Conservation (phyloP, 2,113 vertebrate genomes). For the Rafetus swinhoei region DNA sequence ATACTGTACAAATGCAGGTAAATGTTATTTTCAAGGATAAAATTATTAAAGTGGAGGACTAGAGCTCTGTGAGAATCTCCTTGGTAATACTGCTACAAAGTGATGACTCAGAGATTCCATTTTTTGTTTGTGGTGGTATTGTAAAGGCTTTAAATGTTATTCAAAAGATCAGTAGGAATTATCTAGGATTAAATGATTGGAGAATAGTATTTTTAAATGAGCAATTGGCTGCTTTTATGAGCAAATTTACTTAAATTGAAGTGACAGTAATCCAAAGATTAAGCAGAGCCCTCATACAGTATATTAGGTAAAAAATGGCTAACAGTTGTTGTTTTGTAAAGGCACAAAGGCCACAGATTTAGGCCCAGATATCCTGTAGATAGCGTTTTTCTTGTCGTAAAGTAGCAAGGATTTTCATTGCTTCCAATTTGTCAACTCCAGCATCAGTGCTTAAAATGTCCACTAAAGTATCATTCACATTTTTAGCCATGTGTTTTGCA, state of each 20-base stretch:
- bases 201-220: neutral
- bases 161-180: neutral
- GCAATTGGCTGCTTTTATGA: neutral
- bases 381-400: conserved; percentile 90
- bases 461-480: conserved; percentile 86
- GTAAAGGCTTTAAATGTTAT: neutral
- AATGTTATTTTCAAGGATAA: neutral
- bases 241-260: neutral
- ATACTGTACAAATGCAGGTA: neutral
- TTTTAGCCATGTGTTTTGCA: conserved; percentile 95
- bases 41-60: neutral
- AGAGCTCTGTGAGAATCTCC: conserved; percentile 8
- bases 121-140: neutral
- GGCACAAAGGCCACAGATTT: conserved; percentile 44
- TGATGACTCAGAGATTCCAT: neutral
- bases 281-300: neutral
- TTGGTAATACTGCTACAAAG: neutral
- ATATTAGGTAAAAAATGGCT: neutral
- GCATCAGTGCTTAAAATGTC: conserved; percentile 85
- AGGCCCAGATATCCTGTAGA: conserved; percentile 95
- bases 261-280: neutral
- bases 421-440: conserved; percentile 85
- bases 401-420: conserved; percentile 86
- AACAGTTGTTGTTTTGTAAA: neutral
- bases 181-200: neutral